Conservation (phyloP, 2,797 vertebrate species). For the Poliocrania exsul region DNA sequence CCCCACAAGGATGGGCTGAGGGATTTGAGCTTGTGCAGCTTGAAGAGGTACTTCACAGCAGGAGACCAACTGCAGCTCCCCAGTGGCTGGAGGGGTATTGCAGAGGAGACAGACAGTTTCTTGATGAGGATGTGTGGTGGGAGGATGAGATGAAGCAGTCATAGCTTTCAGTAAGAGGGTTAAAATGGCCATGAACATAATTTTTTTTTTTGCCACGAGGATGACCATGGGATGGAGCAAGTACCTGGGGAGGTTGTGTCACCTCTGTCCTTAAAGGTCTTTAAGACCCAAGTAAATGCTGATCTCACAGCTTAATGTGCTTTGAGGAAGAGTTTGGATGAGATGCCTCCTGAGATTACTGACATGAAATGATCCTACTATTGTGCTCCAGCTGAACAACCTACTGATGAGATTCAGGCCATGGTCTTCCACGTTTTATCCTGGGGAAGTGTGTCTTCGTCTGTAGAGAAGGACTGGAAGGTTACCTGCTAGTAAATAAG, state of each 20-base stretch:
- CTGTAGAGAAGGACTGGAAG: neutral
- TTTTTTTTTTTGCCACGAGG: neutral
- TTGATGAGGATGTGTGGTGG: neutral
- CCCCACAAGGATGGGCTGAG: neutral
- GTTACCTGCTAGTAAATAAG: neutral
- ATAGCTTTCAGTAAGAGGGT: neutral
- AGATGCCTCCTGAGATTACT: neutral
- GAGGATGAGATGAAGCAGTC: neutral
- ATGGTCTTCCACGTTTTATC: neutral
- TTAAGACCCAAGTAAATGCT: neutral
- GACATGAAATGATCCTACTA: neutral
- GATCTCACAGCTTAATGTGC: neutral
- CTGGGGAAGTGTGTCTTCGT: neutral
- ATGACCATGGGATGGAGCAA: neutral
- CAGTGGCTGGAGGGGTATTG: neutral
- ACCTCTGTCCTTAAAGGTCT: neutral
- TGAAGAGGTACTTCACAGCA: neutral
- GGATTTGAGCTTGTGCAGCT: neutral
- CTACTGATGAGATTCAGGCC: neutral
- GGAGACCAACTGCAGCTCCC: neutral
- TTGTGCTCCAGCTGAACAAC: neutral
- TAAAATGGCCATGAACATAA: neutral
- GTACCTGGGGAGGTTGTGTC: neutral
- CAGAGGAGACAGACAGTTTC: neutral
- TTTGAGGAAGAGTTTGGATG: neutral